These are phyloP conservation scores for Notocelia uddmanniana DNA, from an alignment of 2,888 invertebrate species.

Conservation along the genomic window DNA sequence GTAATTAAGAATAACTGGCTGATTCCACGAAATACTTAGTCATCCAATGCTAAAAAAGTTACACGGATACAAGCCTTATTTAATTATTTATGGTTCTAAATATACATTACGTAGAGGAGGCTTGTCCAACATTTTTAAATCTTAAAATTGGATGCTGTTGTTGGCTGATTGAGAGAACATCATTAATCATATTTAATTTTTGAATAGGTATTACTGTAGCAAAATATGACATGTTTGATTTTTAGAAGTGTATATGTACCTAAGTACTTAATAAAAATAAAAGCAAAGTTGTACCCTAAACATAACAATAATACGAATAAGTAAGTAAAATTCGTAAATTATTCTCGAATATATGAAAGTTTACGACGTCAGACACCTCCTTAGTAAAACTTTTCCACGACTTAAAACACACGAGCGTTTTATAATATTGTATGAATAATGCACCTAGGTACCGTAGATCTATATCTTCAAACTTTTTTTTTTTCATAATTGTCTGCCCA, in stretches of 20 bases:
- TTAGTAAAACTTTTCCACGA: background rate
- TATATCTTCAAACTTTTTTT: slow-evolving; percentile 8
- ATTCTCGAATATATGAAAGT: background rate
- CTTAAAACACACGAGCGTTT: background rate
- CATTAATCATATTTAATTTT: background rate
- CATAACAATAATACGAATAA: background rate
- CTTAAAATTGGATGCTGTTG: background rate
- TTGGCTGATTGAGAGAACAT: background rate
- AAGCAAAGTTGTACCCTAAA: background rate
- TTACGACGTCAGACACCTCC: background rate
- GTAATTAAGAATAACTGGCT: slow-evolving; percentile 35
- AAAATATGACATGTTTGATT: too few species aligned
- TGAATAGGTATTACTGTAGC: background rate
- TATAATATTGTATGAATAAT: background rate
- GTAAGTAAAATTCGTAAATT: background rate
- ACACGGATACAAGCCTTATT: slow-evolving; percentile 29
- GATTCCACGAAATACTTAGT: slow-evolving; percentile 37
- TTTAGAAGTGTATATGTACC: background rate
- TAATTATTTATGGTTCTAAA: slow-evolving; percentile 11
- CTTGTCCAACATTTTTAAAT: slow-evolving; percentile 10
- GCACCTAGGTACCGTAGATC: background rate
- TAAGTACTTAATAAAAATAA: background rate
- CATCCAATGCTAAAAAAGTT: slow-evolving; percentile 30
- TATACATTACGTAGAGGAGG: slow-evolving; percentile 10
- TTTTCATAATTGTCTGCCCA: slow-evolving; percentile 9